Evolutionary conservation across 1,140 invertebrate species (phyloP).

Genomic region (Drosophila saltans): DNA sequence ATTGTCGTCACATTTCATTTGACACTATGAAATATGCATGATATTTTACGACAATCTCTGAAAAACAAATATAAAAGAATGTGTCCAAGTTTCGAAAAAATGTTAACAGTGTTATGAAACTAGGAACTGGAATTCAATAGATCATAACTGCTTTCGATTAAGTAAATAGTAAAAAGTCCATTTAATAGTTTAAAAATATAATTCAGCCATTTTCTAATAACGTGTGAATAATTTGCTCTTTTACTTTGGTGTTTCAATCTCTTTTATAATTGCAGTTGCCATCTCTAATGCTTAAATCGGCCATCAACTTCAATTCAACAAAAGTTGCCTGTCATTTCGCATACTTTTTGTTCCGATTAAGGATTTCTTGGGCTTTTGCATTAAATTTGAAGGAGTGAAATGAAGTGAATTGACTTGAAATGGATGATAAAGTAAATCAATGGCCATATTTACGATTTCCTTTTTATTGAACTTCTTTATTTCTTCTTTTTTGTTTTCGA

Average conservation of each 20-base stretch:
- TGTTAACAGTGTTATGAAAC: too few relatives aligned
- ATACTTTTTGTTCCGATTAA: conserved; percentile 37
- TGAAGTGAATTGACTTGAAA: conserved; percentile 74
- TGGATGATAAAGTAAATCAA: conserved; percentile 70
- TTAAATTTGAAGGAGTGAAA: conserved; percentile 50
- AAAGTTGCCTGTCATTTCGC: conserved; percentile 31
- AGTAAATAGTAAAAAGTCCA: too few relatives aligned
- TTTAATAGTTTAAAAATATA: too few relatives aligned
- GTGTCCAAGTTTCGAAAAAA: too few relatives aligned
- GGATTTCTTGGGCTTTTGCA: conserved; percentile 44
- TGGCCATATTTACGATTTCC: conserved; percentile 40
- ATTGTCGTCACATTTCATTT: too few relatives aligned
- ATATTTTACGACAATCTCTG: too few relatives aligned
- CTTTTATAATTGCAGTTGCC: background rate
- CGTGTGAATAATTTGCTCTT: too few relatives aligned
- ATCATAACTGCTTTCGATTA: too few relatives aligned
- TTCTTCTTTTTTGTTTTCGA: conserved; percentile 27
- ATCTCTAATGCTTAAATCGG: background rate
- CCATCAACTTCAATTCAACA: conserved; percentile 5
- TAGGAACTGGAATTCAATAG: too few relatives aligned
- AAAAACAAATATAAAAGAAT: too few relatives aligned
- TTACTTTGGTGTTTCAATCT: background rate
- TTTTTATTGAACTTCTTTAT: conserved; percentile 35
- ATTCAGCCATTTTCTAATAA: too few relatives aligned
- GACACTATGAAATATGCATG: too few relatives aligned